Evolutionary conservation across 1,140 invertebrate genomes (phyloP).

Genomic region (Delia radicum): DNA sequence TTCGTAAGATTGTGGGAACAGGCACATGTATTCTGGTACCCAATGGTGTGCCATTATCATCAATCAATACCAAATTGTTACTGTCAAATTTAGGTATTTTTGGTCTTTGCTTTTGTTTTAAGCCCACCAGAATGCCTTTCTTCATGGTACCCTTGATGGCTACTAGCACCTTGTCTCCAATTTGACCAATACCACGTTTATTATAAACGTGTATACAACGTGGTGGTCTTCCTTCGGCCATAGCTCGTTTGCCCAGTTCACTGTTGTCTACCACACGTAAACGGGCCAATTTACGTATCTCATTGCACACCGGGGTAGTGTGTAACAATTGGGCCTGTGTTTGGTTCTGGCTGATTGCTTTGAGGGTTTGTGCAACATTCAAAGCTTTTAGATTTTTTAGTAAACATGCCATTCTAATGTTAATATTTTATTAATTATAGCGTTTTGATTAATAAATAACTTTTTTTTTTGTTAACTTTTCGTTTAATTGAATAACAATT

Average conservation of each 20-base stretch:
- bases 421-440: not conserved
- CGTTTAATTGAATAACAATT: not conserved
- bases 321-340: constrained; percentile 55
- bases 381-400: not conserved
- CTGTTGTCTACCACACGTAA: constrained; percentile 95
- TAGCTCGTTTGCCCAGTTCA: constrained; percentile 88
- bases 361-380: not conserved
- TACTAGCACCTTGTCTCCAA: constrained; percentile 88
- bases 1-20: constrained; percentile 88
- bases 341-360: not conserved
- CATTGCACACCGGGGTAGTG: constrained; percentile 60
- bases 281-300: constrained; percentile 72
- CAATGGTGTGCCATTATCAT: constrained; percentile 89
- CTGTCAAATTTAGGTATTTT: constrained; percentile 92
- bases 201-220: constrained; percentile 88
- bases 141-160: constrained; percentile 97
- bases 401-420: not conserved
- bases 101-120: constrained; percentile 79
- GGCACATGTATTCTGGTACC: constrained; percentile 94
- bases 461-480: not conserved
- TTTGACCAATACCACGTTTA: constrained; percentile 63
- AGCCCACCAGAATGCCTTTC: constrained; percentile 91
- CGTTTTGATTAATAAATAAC: not conserved
- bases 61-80: constrained; percentile 95
- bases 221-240: constrained; percentile 89